A percentile compares a stretch with the other conserved stretches of the same genome.
phyloP scores from a whole-genome alignment of 2,113 vertebrate species.

The Oriolus oriolus region DNA sequence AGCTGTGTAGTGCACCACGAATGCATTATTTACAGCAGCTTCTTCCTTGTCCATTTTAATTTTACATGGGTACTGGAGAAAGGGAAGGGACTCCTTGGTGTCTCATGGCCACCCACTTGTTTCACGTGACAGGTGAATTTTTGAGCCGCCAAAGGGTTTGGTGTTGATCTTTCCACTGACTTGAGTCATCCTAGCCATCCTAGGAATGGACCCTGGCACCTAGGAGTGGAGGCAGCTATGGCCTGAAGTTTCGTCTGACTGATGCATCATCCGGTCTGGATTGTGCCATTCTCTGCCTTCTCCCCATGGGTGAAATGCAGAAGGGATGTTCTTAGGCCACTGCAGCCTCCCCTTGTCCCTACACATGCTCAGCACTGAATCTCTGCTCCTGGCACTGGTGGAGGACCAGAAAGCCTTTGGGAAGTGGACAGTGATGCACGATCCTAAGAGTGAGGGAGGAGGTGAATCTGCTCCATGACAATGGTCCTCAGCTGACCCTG shows the following conservation, averaged over 20 bases:
- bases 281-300: background rate
- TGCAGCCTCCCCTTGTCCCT: background rate
- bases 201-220: background rate
- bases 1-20: slow-evolving; percentile 30
- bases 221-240: background rate
- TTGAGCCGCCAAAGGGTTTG: background rate
- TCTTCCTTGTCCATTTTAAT: slow-evolving; percentile 67
- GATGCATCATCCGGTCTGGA: background rate
- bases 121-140: background rate
- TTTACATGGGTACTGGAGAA: slow-evolving; percentile 61
- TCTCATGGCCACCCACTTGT: slow-evolving; percentile 23
- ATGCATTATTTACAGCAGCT: slow-evolving; percentile 69
- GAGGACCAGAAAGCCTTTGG: background rate
- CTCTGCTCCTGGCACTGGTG: background rate
- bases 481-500: background rate
- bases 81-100: background rate
- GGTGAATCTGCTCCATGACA: background rate
- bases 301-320: background rate
- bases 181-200: background rate
- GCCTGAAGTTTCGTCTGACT: background rate
- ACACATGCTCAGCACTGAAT: background rate
- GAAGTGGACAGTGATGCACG: background rate
- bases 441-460: background rate
- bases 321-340: background rate
- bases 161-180: background rate